Conservation (phyloP, 1,140 invertebrate genomes). For the Drosophila micromelanica region DNA sequence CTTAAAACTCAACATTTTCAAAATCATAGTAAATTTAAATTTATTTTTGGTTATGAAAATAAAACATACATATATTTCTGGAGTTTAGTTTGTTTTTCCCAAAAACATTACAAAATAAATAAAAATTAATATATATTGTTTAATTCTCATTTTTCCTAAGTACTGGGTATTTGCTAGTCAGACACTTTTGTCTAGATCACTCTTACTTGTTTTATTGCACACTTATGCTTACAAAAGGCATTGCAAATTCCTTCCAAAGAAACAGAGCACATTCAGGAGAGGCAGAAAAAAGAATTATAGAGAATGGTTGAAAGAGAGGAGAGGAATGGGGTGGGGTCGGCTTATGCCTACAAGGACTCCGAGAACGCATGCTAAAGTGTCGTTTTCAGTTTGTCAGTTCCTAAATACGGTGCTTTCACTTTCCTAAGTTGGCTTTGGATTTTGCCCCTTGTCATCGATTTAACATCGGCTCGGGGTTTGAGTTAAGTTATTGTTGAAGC, state of each 20-base stretch:
- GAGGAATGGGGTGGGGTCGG: no score
- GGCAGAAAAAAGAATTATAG: not conserved
- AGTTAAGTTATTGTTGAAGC: no score
- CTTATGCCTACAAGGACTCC: not conserved
- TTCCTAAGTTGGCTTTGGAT: conserved; percentile 34
- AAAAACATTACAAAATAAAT: no score
- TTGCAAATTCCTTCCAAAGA: conserved; percentile 6
- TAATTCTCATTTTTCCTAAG: no score
- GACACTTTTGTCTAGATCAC: not conserved
- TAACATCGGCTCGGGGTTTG: conserved; percentile 4
- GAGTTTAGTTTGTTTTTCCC: no score
- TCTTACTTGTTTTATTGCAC: conserved; percentile 6
- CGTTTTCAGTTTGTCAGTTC: conserved; percentile 51
- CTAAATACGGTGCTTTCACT: conserved; percentile 58
- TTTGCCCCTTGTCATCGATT: conserved; percentile 32
- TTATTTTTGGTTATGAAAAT: no score
- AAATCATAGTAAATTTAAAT: no score
- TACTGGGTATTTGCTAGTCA: not conserved
- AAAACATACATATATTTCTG: no score
- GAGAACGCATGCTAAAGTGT: conserved; percentile 43
- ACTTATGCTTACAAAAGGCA: conserved; percentile 26
- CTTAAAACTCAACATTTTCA: no score
- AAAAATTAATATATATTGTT: no score
- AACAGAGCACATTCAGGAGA: not conserved
- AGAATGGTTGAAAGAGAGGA: not conserved